Base-by-base conservation (phyloP, 1,140 invertebrate genomes). In the Sycophaga agraensis region DNA sequence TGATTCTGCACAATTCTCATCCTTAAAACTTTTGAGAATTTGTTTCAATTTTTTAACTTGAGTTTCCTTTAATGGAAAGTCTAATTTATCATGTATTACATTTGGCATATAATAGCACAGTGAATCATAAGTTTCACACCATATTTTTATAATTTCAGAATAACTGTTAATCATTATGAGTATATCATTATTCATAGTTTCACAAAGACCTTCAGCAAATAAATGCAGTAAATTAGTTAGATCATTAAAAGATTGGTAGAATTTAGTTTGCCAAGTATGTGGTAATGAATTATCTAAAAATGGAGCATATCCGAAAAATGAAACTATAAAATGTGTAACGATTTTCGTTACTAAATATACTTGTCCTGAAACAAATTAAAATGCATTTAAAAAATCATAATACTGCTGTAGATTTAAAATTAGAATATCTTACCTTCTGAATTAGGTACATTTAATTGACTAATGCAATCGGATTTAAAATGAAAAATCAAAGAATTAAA, bases 381-480 rank as follows among this genome's bases (percentile, higher is more conserved):
- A 19, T 56, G 16, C 1, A 37, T 16, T 54, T 21, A 14, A 9
- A 34, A 34, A 22, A 45, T 45, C 11, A 21, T 45, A 4, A 21
- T 24, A 24, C 21, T 24, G 11, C 11, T 11, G 22, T 14, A 21
- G 22, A 45, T 45, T 21, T 12, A 26, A 54, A 17, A 37, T 50
- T 37, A 43, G 31, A n/a, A n/a, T 16, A 39, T 42, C 22, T 43
- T 64, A 58, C 49, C 39, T 39, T n/a, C 48, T 19, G n/a, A 8
- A 14, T 6, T 26, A 35, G 22, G 31, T 6, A 9, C 11, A 51
- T 58, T 31, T 2, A 61, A 17, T 35, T 45, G 22, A 43, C 40
- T 24, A 28, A 63, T 5, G 37, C 64, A 66, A 48, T 66, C 54
- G 16, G 63, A 37, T 43, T 57, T 61, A 7, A 65, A 57, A 21